Conservation (phyloP, 2,888 invertebrate genomes). For the Chironomus riparius region DNA sequence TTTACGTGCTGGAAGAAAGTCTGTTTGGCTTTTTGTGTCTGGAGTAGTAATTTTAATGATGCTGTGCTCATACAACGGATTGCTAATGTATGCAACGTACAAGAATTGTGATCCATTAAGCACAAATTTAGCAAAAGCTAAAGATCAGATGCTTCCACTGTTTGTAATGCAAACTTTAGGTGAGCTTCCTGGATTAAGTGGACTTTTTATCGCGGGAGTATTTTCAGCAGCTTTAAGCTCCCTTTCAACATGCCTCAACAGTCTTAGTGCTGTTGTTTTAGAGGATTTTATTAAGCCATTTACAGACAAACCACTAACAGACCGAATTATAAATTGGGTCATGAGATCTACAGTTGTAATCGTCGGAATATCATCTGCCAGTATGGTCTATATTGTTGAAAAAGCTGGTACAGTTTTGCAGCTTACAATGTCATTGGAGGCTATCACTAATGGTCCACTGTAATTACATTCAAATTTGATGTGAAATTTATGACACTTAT, state of each 20-base stretch:
- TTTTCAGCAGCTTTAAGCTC: constrained; percentile 83
- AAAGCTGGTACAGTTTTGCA: constrained; percentile 64
- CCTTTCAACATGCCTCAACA: constrained; percentile 66
- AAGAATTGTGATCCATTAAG: constrained; percentile 56
- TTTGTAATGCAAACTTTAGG: constrained; percentile 76
- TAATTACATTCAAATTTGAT: constrained; percentile 29
- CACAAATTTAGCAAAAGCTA: constrained; percentile 41
- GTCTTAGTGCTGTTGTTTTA: constrained; percentile 65
- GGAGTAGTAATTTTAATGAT: constrained; percentile 47
- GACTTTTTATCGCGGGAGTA: constrained; percentile 80
- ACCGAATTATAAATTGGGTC: constrained; percentile 48
- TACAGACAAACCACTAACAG: constrained; percentile 47
- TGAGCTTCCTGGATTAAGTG: constrained; percentile 69
- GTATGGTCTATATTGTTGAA: constrained; percentile 60
- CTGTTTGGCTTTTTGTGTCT: constrained; percentile 48
- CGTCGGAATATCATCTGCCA: constrained; percentile 58
- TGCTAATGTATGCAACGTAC: constrained; percentile 55
- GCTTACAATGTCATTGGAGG: constrained; percentile 57
- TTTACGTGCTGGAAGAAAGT: constrained; percentile 50
- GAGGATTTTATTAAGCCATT: constrained; percentile 63
- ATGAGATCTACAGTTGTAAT: constrained; percentile 62
- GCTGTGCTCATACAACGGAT: constrained; percentile 51
- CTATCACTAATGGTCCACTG: constrained; percentile 61
- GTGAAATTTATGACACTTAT: no score
- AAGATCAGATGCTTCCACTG: constrained; percentile 70